Base-by-base conservation (phyloP, 1,140 invertebrate species). In the Apis laboriosa region DNA sequence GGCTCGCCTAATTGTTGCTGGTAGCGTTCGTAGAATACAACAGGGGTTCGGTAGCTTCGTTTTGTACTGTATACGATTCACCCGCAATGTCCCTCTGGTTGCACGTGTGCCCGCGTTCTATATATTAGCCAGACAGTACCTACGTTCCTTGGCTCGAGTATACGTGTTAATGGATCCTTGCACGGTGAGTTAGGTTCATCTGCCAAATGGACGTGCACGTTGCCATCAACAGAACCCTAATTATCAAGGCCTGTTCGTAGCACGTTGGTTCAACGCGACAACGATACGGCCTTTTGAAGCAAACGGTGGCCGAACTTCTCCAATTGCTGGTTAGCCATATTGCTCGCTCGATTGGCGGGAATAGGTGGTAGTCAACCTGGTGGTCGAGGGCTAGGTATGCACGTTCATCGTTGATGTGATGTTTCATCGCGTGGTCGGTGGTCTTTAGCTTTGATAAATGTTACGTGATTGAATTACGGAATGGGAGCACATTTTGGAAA, bases 151-250 rank as follows among this genome's bases (percentile, higher is more conserved):
- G 84, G 84, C 87, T 66, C 84, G 85, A 86, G 84, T 88, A 84
- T 92, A 83, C 80, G 84, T 85, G 84, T 83, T 85, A 86, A 89
- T 87, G 86, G 82, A 87, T 87, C 86, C 86, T 84, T 87, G 81
- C 73, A 84, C 73, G 86, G 49, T 80, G 86, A 87, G 86, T 87
- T 87, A 87, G 86, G 86, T 86, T 77, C 86, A 87, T 87, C 85
- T 87, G 81, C 85, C 73, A 87, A 86, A 87, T 87, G 85, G 86
- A 87, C 73, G 81, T 72, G 81, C 58, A 64, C 72, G 72, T 68
- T 76, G 63, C 34, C 58, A 86, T 81, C 73, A 74, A 87, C 72
- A 72, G 58, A 80, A 64, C 75, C 58, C 85, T 87, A 83, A 87
- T 87, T 87, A 87, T 70, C 77, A 49, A 56, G 76, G 70, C 71